These are phyloP conservation scores for Danaus melanippus DNA, from an alignment of 1,140 invertebrate species.

Conservation along the genomic window DNA sequence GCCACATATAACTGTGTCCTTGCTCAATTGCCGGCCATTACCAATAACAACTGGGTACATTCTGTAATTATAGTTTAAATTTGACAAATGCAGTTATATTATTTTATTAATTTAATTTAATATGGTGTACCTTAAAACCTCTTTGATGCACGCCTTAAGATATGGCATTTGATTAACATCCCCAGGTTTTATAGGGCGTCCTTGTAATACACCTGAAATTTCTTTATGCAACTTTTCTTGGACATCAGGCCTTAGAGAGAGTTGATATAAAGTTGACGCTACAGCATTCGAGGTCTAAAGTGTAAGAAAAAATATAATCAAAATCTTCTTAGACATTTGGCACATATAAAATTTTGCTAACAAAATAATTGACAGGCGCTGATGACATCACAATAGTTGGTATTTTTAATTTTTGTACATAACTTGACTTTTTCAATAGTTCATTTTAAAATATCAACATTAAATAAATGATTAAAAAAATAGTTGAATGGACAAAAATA, in stretches of 20 bases:
- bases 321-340: too few species aligned
- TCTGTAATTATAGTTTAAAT: slow-evolving; percentile 56
- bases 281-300: slow-evolving; percentile 85
- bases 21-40: slow-evolving; percentile 84
- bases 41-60: slow-evolving; percentile 92
- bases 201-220: slow-evolving; percentile 69
- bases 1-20: slow-evolving; percentile 85
- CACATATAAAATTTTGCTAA: too few species aligned
- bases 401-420: too few species aligned
- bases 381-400: too few species aligned
- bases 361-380: too few species aligned
- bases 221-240: slow-evolving; percentile 84
- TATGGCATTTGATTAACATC: slow-evolving; percentile 83
- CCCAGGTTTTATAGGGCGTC: slow-evolving; percentile 74
- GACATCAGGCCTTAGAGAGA: slow-evolving; percentile 81
- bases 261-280: slow-evolving; percentile 84
- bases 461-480: too few species aligned
- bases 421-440: too few species aligned
- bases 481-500: too few species aligned
- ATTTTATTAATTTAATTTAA: slow-evolving; percentile 4
- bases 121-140: slow-evolving; percentile 82
- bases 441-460: too few species aligned
- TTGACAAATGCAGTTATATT: not conserved
- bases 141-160: slow-evolving; percentile 90
- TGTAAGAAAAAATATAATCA: not conserved